Base-by-base conservation (phyloP, 2,888 invertebrate species). In the Catonia carolina region DNA sequence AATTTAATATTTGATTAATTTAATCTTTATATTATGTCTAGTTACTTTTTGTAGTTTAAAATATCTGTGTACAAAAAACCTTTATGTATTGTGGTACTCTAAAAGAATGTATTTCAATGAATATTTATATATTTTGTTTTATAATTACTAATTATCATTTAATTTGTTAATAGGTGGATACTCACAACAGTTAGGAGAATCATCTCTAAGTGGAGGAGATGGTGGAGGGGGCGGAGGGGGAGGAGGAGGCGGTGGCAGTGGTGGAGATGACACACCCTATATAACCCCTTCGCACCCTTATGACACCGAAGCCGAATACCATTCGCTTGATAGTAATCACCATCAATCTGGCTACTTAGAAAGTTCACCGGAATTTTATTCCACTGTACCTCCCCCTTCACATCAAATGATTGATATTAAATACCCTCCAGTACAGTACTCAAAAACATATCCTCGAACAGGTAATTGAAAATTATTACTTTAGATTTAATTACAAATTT, bases 311-410 rank as follows among this genome's bases (percentile, higher is more conserved):
- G 71, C 76, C 56, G 78, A 82, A 63, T 80, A 79, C 68, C 79
- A 79, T 63, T 74, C 76, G 54, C 67, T 78, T 59, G 75, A 78
- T 56, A 73, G 74, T 56, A 74, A 73, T 55, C 77, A 78, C 61
- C 78, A 80, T 63, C 76, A 80, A 50, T 69, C 75, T 60, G 76
- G 77, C 63, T 83, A 82, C 74, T 78, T 79, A 72, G 88, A 83
- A 72, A 83, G 75, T 74, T 85, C 82, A 47, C 80, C 82, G 3
- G 83, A 88, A 73, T 87, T 88, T 73, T 89, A 89, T 72, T 79
- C 84, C 65, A 79, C 83, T 66, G 64, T 57, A 50, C 65, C 60
- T 59, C 65, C 62, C 61, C 64, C 63, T 58, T 65, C 63, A 61
- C 64, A 62, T 61, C 73, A 71, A 56, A 53, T 65, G 31, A 71